Base-by-base conservation (phyloP, 2,888 invertebrate species). In the Limnephilus lunatus region DNA sequence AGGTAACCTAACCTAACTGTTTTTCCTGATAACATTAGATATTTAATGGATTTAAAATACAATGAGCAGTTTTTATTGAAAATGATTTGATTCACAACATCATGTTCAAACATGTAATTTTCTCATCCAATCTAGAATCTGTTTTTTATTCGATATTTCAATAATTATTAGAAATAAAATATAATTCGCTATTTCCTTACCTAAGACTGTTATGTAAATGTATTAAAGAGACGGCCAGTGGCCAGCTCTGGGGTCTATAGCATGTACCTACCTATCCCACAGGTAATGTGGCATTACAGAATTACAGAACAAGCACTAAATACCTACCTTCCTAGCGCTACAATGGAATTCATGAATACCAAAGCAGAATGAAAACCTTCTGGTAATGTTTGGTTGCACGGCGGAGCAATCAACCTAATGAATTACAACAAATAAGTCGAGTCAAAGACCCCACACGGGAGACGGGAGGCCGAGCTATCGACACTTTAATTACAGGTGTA, bases 331-430 rank as follows among this genome's bases (percentile, higher is more conserved):
- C 89, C 82, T 19, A 15, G 25, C 90, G 11, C 85, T 91, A 80
- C 86, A 32, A 25, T 53, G 81, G 81, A 86, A 88, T 92, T 90
- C 91, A 93, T 93, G 91, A 93, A 93, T 92, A 93, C 92, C 91
- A 80, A 93, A 92, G 91, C 30, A 87, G 89, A 91, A 90, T 30
- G 90, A 53, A 19, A 68, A n/a, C 68, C 68, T 68, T 85, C 90
- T 81, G 92, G 86, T 92, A 93, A 93, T 92, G 39, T 91, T 90
- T 91, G 92, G 86, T 93, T 91, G 91, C 92, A 91, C 90, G 32
- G 81, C 82, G 83, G 87, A 88, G 91, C 93, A 81, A 92, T 91
- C 92, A 91, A 91, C 92, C 91, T 93, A 92, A 93, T 93, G 92
- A 93, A 93, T 93, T 93, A 92, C 89, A 85, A 92, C 88, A 85